Conservation (phyloP, 35 echinoderm and acorn worm species). For the Strongylocentrotus purpuratus region DNA sequence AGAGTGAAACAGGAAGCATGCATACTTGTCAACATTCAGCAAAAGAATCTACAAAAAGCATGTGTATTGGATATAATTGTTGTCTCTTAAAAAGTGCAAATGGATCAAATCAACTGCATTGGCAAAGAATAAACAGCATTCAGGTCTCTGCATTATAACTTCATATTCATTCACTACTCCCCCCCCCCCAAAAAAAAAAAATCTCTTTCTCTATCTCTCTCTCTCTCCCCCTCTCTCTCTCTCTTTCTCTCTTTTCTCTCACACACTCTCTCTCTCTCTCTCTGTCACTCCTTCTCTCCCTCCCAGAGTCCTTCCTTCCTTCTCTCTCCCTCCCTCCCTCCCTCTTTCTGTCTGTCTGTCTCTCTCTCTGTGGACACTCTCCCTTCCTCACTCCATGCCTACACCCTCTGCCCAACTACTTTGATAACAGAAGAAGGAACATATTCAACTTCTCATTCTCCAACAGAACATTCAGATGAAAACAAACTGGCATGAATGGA, state of each 20-base stretch:
- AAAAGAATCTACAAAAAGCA: neutral
- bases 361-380: neutral
- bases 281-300: neutral
- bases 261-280: neutral
- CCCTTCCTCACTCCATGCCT: neutral
- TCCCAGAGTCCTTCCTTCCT: neutral
- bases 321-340: neutral
- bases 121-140: too few species aligned
- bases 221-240: neutral
- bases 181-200: too few species aligned
- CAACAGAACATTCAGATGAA: neutral
- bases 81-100: neutral
- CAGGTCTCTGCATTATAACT: too few species aligned
- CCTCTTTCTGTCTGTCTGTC: neutral
- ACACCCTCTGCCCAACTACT: neutral
- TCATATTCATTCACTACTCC: neutral
- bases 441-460: too few species aligned
- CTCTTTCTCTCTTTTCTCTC: neutral
- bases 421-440: too few species aligned
- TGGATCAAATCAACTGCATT: too few species aligned
- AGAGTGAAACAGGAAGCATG: neutral
- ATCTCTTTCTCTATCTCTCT: neutral
- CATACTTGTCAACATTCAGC: neutral
- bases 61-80: too few species aligned
- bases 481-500: neutral